Evolutionary conservation across 30 jellyfish, hydroid and myxozoan species (phyloP).

Genomic region (Aurelia aurita): DNA sequence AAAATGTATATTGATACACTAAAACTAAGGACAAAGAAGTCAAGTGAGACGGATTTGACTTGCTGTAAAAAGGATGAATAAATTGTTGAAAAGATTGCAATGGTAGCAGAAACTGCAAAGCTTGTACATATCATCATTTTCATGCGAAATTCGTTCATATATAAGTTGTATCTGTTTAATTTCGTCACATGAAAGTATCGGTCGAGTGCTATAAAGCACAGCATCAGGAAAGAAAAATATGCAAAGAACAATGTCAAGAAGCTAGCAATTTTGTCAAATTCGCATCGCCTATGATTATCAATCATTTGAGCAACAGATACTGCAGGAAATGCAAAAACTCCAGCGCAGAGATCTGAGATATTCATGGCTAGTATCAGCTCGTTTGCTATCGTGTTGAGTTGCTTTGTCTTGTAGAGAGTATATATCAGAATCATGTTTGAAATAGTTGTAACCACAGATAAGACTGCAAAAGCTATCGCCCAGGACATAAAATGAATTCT

Average conservation of each 20-base stretch:
- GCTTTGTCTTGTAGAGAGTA: constrained; percentile 41
- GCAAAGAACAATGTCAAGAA: constrained; percentile 27
- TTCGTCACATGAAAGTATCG: constrained; percentile 45
- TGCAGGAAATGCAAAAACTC: constrained; percentile 33
- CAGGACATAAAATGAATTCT: no score
- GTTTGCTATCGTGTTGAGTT: constrained; percentile 51
- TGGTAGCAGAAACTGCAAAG: constrained; percentile 12
- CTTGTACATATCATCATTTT: constrained; percentile 9
- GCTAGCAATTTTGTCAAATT: constrained; percentile 7
- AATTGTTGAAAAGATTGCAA: not conserved
- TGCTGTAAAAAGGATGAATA: constrained; percentile 7
- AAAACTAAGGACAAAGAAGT: not conserved
- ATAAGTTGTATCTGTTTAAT: constrained; percentile 36
- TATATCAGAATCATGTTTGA: constrained; percentile 37
- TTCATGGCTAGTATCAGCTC: constrained; percentile 38
- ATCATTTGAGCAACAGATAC: not conserved
- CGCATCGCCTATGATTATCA: constrained; percentile 11
- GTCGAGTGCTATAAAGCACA: constrained; percentile 17
- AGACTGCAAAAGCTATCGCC: not conserved
- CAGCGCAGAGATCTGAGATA: constrained; percentile 57
- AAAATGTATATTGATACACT: not conserved
- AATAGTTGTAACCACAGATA: constrained; percentile 2
- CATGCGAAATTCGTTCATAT: constrained; percentile 49
- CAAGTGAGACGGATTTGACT: not conserved
- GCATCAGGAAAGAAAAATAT: constrained; percentile 44